A percentile compares a stretch with the other conserved stretches of the same genome.
These are phyloP conservation scores for Lasioglossum oenotherae DNA, from an alignment of 2,888 invertebrate genomes.

Conservation along the genomic window DNA sequence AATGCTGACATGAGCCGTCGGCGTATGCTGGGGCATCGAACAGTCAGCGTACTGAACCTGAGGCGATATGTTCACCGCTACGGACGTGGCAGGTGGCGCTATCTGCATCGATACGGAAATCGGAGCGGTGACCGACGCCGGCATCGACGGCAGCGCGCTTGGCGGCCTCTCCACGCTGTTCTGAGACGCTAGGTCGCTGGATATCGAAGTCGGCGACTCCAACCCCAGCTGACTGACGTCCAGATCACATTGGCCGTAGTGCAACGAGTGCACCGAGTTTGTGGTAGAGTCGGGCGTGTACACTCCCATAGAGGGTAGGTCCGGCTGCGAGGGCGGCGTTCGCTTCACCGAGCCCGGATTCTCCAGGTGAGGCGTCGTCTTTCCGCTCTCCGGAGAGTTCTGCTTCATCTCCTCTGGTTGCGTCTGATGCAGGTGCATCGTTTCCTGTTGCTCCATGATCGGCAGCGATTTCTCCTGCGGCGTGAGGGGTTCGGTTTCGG, in stretches of 20 bases:
- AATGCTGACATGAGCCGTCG: conserved; percentile 81
- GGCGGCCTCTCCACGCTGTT: conserved; percentile 88
- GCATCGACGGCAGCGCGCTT: conserved; percentile 85
- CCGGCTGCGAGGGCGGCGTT: conserved; percentile 86
- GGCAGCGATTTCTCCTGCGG: conserved; percentile 72
- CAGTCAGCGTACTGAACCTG: conserved; percentile 87
- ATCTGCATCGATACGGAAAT: conserved; percentile 77
- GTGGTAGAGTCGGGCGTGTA: conserved; percentile 94
- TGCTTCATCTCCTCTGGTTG: conserved; percentile 80
- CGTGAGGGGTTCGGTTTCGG: conserved; percentile 71
- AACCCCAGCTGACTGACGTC: conserved; percentile 93
- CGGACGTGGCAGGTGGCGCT: conserved; percentile 71
- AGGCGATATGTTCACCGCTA: conserved; percentile 74
- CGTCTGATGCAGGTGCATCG: conserved; percentile 68
- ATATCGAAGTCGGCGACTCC: conserved; percentile 95
- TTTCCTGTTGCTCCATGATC: conserved; percentile 66
- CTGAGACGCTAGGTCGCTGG: conserved; percentile 93
- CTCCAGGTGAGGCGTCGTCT: conserved; percentile 84
- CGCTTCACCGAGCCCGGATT: conserved; percentile 85
- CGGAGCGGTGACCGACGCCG: conserved; percentile 70
- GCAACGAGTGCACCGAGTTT: conserved; percentile 92
- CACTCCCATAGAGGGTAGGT: conserved; percentile 92
- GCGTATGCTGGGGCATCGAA: conserved; percentile 89
- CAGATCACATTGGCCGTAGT: conserved; percentile 92
- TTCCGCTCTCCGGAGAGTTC: conserved; percentile 83